Percentiles rank a stretch among this genome's conserved stretches.
phyloP scores from a whole-genome alignment of 2,888 invertebrate species.

The Lasioglossum figueresi region DNA sequence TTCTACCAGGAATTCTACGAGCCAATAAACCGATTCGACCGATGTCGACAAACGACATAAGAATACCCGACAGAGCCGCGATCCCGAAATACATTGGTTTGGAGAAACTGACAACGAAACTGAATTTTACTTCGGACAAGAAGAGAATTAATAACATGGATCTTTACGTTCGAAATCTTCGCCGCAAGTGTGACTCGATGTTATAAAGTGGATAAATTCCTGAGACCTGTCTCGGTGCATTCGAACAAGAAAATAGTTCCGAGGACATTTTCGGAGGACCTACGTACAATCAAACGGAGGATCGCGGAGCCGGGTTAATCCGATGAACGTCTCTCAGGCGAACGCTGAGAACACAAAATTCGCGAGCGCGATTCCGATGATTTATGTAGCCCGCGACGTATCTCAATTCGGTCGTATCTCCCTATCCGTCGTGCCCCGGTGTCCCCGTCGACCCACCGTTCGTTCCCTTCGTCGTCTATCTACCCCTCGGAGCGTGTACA shows the following conservation, averaged over 20 bases:
- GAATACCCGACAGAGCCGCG: not conserved
- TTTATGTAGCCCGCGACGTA: slow-evolving; percentile 46
- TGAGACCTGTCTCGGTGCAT: not conserved
- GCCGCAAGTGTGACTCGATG: not conserved
- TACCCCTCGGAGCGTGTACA: slow-evolving; percentile 49
- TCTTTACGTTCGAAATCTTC: not conserved
- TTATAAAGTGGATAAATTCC: not conserved
- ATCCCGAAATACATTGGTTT: not conserved
- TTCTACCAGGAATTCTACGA: slow-evolving; percentile 5
- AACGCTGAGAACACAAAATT: slow-evolving; percentile 51
- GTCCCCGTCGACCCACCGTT: slow-evolving; percentile 13
- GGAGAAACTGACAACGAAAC: not conserved
- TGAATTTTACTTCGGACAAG: not conserved
- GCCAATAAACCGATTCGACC: slow-evolving; percentile 2
- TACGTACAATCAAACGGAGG: not conserved
- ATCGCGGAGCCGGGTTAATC: slow-evolving; percentile 35
- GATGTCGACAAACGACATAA: slow-evolving; percentile 1
- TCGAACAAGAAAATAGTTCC: not conserved
- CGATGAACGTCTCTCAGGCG: slow-evolving; percentile 15
- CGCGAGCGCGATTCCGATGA: slow-evolving; percentile 43
- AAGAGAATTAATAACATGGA: not conserved
- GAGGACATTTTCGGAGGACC: not conserved
- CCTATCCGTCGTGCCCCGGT: not conserved
- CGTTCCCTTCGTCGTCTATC: slow-evolving; percentile 23
- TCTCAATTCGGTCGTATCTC: slow-evolving; percentile 50